Conservation (phyloP, 2,797 vertebrate species). For the Forpus xanthops region DNA sequence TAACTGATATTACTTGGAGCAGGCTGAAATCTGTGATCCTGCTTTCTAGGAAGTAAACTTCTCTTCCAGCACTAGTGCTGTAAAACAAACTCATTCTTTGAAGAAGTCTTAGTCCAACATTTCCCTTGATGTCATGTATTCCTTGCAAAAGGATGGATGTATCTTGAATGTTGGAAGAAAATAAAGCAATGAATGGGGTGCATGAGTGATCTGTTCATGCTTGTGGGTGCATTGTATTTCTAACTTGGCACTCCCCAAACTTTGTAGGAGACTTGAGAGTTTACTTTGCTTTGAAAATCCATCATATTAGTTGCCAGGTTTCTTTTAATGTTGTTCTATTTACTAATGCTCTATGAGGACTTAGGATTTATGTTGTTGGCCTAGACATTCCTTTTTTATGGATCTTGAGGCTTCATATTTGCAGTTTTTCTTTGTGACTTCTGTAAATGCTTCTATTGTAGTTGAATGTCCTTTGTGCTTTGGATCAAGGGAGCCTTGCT, state of each 20-base stretch:
- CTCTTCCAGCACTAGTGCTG: neutral
- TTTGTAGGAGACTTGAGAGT: neutral
- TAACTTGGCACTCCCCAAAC: neutral
- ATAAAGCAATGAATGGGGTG: neutral
- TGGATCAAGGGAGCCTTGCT: neutral
- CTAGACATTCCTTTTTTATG: neutral
- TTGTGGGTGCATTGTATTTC: neutral
- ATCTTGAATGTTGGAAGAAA: neutral
- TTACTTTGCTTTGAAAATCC: neutral
- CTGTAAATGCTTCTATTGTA: neutral
- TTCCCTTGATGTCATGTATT: neutral
- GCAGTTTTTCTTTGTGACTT: neutral
- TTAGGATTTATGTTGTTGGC: neutral
- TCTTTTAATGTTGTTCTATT: neutral
- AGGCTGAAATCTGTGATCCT: neutral
- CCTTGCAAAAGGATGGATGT: neutral
- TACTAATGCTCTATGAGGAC: neutral
- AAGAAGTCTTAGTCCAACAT: neutral
- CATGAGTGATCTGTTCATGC: neutral
- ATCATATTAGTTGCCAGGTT: neutral
- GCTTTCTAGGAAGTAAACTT: slow-evolving; percentile 61
- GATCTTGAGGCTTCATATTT: neutral
- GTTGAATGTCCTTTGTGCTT: neutral
- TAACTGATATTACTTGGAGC: slow-evolving; percentile 52
- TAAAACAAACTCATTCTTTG: neutral